A percentile compares a stretch with the other conserved stretches of the same genome.
These are phyloP conservation scores for Cheiracanthium punctorium DNA, from an alignment of 2,888 invertebrate genomes.

Conservation along the genomic window DNA sequence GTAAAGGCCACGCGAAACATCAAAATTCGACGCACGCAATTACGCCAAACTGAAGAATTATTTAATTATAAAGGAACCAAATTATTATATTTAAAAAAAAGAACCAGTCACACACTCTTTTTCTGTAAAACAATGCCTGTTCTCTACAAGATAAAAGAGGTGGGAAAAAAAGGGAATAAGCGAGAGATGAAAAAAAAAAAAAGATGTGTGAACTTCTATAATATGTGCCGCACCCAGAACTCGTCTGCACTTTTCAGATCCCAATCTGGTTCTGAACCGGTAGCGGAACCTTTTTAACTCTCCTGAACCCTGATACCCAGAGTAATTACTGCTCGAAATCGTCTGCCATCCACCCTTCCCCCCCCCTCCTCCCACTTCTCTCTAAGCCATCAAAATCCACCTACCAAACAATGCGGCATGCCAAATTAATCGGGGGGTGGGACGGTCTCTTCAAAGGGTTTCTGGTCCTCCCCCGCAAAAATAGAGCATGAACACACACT, in stretches of 20 bases:
- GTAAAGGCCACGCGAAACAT: no score
- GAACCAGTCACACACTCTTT: not conserved
- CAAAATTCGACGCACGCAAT: no score
- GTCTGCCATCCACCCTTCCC: not conserved
- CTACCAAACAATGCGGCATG: conserved; percentile 33
- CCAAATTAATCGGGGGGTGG: conserved; percentile 18
- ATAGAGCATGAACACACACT: not conserved
- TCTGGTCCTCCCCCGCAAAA: conserved; percentile 18
- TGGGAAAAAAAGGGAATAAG: not conserved
- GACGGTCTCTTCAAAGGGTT: conserved; percentile 39
- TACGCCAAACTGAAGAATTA: no score
- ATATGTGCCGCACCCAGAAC: conserved; percentile 1
- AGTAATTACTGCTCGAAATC: conserved; percentile 25
- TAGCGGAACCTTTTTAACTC: conserved; percentile 37
- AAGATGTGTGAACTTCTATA: conserved; percentile 9
- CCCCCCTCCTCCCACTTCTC: not conserved
- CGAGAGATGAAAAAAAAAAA: not conserved
- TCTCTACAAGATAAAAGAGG: not conserved
- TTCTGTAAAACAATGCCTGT: not conserved
- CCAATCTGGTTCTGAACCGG: conserved; percentile 27
- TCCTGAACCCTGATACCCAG: conserved; percentile 21
- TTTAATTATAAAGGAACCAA: no score
- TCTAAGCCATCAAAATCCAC: conserved; percentile 23
- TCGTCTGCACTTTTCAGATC: not conserved
- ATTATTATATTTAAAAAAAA: no score